Evolutionary conservation across 2,888 invertebrate species (phyloP).

Genomic region (Apamea epomidion): DNA sequence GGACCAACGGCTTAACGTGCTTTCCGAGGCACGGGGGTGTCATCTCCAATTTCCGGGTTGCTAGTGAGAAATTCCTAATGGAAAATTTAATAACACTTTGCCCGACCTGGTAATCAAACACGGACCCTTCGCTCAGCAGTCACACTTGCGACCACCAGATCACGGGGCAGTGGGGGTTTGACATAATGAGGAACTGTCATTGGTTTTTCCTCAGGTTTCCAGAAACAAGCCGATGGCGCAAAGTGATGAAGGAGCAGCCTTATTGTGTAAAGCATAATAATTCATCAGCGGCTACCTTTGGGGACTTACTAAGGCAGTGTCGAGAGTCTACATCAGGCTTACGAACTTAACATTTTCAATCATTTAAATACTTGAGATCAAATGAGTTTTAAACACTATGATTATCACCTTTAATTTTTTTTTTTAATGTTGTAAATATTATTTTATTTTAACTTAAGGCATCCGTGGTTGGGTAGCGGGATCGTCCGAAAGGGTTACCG

Average conservation of each 20-base stretch:
- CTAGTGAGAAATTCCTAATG: not conserved
- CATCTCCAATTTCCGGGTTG: not conserved
- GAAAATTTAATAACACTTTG: not conserved
- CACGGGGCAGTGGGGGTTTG: not conserved
- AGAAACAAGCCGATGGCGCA: constrained; percentile 77
- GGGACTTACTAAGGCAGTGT: constrained; percentile 43
- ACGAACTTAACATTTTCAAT: not conserved
- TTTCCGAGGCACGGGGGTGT: too few relatives aligned
- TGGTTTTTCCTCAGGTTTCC: constrained; percentile 72
- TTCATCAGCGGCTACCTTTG: constrained; percentile 59
- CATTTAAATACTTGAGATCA: not conserved
- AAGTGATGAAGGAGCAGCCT: constrained; percentile 72
- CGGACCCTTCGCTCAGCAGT: too few relatives aligned
- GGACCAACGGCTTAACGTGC: too few relatives aligned
- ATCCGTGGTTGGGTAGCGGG: too few relatives aligned
- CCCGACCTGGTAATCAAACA: not conserved
- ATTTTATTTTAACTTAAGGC: not conserved
- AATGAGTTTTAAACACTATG: not conserved
- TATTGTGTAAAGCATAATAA: constrained; percentile 72
- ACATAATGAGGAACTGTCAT: not conserved
- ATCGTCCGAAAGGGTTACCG: too few relatives aligned
- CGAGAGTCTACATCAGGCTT: constrained; percentile 9
- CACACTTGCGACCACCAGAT: too few relatives aligned
- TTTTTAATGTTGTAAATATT: not conserved
- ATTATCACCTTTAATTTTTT: not conserved